phyloP scores from a whole-genome alignment of 2,888 invertebrate genomes.

The Sylvicola cinctus region DNA sequence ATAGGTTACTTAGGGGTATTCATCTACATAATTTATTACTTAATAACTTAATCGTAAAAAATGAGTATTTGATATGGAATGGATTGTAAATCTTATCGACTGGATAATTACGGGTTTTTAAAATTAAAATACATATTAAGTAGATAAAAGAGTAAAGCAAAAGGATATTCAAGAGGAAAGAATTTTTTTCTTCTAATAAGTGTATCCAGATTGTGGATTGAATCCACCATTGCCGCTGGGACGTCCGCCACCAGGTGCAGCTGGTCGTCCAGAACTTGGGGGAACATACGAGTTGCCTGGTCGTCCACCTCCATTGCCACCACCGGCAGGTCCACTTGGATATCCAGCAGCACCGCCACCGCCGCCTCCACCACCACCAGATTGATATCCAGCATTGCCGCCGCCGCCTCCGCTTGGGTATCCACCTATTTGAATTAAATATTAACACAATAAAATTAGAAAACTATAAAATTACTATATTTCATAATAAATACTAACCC shows the following conservation, averaged over 20 bases:
- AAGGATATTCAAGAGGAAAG: too few species aligned
- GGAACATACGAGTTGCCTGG: constrained; percentile 9
- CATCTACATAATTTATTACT: too few species aligned
- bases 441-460: background rate
- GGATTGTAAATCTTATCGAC: too few species aligned
- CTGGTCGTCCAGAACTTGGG: constrained; percentile 4
- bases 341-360: background rate
- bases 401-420: constrained; percentile 5
- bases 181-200: constrained; percentile 18
- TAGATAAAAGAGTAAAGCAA: too few species aligned
- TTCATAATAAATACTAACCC: too few species aligned
- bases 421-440: background rate
- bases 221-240: constrained; percentile 23
- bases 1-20: too few species aligned
- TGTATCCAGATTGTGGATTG: constrained; percentile 26
- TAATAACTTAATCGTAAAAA: too few species aligned
- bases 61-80: too few species aligned
- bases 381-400: constrained; percentile 1
- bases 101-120: too few species aligned
- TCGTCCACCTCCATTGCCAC: constrained; percentile 10
- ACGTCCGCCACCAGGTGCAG: constrained; percentile 7
- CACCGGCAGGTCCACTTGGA: constrained; percentile 7
- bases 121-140: too few species aligned
- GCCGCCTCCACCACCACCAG: background rate
- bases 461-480: too few species aligned